phyloP scores from a whole-genome alignment of 1,140 invertebrate genomes.

The Aphis craccivora region DNA sequence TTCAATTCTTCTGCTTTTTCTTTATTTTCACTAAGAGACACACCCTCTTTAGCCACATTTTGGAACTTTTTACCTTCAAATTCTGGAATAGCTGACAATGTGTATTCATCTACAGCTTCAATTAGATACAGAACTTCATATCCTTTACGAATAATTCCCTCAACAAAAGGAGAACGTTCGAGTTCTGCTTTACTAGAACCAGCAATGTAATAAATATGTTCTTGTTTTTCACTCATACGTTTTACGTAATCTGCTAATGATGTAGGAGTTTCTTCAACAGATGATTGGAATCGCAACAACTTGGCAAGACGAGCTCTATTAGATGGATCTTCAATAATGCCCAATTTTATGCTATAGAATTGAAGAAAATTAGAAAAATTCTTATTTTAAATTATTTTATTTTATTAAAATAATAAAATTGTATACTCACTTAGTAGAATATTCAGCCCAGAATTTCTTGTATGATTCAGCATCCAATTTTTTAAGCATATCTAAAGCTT shows the following conservation, averaged over 20 bases:
- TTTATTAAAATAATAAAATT: neutral
- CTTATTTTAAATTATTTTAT: neutral
- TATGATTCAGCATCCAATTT: constrained; percentile 93
- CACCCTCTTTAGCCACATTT: constrained; percentile 98
- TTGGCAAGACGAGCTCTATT: constrained; percentile 96
- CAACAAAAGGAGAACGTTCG: constrained; percentile 93
- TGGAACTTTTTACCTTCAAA: constrained; percentile 99
- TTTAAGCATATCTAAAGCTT: constrained; percentile 98
- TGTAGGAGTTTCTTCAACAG: constrained; percentile 74
- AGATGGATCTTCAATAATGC: constrained; percentile 96
- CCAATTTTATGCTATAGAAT: constrained; percentile 84
- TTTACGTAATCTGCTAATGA: constrained; percentile 89
- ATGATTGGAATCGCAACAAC: constrained; percentile 90
- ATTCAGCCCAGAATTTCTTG: constrained; percentile 98
- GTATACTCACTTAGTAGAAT: constrained; percentile 87
- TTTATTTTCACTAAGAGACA: constrained; percentile 85
- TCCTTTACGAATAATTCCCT: constrained; percentile 89
- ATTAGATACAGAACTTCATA: constrained; percentile 96
- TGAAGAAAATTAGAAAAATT: constrained; percentile 42
- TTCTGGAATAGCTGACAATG: constrained; percentile 95
- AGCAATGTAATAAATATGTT: constrained; percentile 96
- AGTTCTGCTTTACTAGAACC: constrained; percentile 88
- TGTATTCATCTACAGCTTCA: constrained; percentile 98
- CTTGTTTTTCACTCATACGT: constrained; percentile 97
- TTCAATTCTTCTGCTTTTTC: constrained; percentile 82